These are phyloP conservation scores for Hermetia illucens DNA, from an alignment of 1,140 invertebrate genomes.

Conservation along the genomic window DNA sequence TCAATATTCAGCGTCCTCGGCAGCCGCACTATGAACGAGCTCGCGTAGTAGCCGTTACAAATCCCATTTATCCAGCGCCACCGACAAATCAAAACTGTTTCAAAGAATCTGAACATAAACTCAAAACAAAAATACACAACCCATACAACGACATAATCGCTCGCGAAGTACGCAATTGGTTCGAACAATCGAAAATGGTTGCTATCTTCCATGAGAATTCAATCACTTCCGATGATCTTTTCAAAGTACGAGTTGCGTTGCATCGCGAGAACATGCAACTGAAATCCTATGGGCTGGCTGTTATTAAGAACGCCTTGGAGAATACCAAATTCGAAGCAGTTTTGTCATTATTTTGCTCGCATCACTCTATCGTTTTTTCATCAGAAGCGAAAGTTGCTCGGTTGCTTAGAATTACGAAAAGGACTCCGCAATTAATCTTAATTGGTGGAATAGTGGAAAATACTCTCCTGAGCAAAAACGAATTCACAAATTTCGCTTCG, in stretches of 20 bases:
- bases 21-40: constrained; percentile 47
- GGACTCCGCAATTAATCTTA: constrained; percentile 44
- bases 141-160: constrained; percentile 55
- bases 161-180: constrained; percentile 49
- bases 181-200: constrained; percentile 52
- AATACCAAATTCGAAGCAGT: constrained; percentile 45
- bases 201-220: constrained; percentile 55
- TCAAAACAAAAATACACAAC: constrained; percentile 33
- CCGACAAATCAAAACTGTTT: constrained; percentile 16
- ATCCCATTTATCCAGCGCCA: constrained; percentile 36
- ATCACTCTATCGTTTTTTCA: constrained; percentile 46
- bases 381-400: constrained; percentile 38
- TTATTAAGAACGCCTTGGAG: constrained; percentile 41
- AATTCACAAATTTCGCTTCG: constrained; percentile 45
- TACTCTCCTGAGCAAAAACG: constrained; percentile 45
- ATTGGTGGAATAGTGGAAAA: constrained; percentile 54
- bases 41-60: constrained; percentile 41
- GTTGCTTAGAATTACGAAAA: constrained; percentile 44
- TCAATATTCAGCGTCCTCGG: constrained; percentile 57
- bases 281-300: constrained; percentile 42
- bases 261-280: constrained; percentile 48
- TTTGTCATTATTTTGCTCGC: constrained; percentile 38
- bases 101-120: constrained; percentile 9
- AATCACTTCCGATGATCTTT: constrained; percentile 40
- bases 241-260: constrained; percentile 41